phyloP scores from a whole-genome alignment of 92 coral and sea anemone species.

The Epizoanthus ramosus region DNA sequence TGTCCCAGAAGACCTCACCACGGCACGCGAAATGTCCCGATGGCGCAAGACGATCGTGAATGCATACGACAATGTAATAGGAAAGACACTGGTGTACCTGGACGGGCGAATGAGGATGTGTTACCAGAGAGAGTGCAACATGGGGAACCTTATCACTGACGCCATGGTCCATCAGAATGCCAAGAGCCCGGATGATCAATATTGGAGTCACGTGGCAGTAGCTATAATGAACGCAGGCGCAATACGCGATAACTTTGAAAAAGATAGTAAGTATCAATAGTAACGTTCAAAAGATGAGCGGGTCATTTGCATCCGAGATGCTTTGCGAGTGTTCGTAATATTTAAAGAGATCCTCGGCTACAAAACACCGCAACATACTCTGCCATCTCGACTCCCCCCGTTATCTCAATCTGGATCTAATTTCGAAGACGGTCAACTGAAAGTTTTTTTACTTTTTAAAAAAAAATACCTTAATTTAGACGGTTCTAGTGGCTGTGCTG shows the following conservation, averaged over 20 bases:
- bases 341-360: too few relatives aligned
- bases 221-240: constrained; percentile 26
- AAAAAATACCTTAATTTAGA: too few relatives aligned
- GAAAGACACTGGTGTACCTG: constrained; percentile 12
- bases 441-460: too few relatives aligned
- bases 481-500: too few relatives aligned
- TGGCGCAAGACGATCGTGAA: constrained; percentile 21
- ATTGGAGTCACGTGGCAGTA: constrained; percentile 15
- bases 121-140: background rate
- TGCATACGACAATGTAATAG: constrained; percentile 11
- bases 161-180: constrained; percentile 15
- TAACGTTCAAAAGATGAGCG: too few relatives aligned
- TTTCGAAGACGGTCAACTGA: too few relatives aligned
- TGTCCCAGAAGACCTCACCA: constrained; percentile 5
- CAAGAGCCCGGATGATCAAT: constrained; percentile 14
- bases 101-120: constrained; percentile 2
- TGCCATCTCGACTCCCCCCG: too few relatives aligned
- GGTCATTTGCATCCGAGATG: too few relatives aligned
- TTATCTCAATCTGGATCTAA: too few relatives aligned
- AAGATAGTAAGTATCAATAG: background rate
- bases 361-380: too few relatives aligned
- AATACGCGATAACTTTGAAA: constrained; percentile 7
- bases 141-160: constrained; percentile 4
- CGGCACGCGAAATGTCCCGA: constrained; percentile 10
- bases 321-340: too few relatives aligned